Evolutionary conservation across 2,113 vertebrate genomes (phyloP).

Genomic region (Gymnobelideus leadbeateri): DNA sequence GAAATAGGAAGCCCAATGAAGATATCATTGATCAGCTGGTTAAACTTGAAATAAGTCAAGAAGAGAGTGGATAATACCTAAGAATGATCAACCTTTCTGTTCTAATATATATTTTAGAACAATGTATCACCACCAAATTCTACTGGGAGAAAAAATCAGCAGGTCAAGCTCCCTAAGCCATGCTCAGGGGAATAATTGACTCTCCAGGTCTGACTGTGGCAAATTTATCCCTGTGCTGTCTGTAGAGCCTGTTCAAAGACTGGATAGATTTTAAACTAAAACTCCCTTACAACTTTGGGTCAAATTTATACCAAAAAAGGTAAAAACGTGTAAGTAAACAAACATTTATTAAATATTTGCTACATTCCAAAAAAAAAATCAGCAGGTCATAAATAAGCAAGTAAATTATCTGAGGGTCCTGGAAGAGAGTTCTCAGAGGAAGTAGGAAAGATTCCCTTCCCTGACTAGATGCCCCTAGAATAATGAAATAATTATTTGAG

Average conservation of each 20-base stretch:
- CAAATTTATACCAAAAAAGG: slow-evolving; percentile 44
- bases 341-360: not conserved
- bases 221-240: not conserved
- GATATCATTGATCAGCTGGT: not conserved
- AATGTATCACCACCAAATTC: not conserved
- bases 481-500: not conserved
- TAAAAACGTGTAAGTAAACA: not conserved
- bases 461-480: not conserved
- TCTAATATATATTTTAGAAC: not conserved
- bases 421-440: not conserved
- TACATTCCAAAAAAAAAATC: not conserved
- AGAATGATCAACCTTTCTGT: not conserved
- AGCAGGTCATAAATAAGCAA: not conserved
- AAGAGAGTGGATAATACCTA: not conserved
- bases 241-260: slow-evolving; percentile 20
- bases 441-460: not conserved
- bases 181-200: not conserved
- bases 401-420: not conserved
- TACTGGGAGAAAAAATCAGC: not conserved
- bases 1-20: not conserved
- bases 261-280: slow-evolving; percentile 39
- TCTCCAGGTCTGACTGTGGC: not conserved
- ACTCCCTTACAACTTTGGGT: slow-evolving; percentile 24
- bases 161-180: not conserved
- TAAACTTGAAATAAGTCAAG: not conserved